Evolutionary conservation across 2,888 invertebrate genomes (phyloP), one percentile per base, ranked within the genome.

Genomic region (Cryptosula pallasiana): DNA sequence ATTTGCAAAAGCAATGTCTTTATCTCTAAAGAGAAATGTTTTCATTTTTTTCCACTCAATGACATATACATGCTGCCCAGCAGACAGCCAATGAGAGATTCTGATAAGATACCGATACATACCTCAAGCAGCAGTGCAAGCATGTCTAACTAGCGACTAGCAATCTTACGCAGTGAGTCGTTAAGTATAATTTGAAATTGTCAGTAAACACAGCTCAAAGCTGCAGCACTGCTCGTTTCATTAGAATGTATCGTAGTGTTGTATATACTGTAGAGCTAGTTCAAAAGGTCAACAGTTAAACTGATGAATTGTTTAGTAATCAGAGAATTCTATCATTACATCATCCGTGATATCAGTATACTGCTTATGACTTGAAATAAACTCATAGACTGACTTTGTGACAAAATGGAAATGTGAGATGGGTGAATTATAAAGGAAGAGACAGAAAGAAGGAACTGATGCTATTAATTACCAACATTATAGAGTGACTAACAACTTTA

Each of bases 291-390:
- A 32, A 9, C n/a, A 1, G 13, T 32, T 29, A 34, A 45, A 63
- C 25, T 27, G 25, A 5, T 32, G 3, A 27, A 3, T 63, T 63
- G 27, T 63, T 63, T 63, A 63, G 63, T 63, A 34, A 63, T 63
- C 63, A 63, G 16, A 63, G 45, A 20, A 13, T 20, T 25, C 63
- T 63, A 63, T 63, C 32, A 63, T 63, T 45, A 45, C 45, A 45
- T 45, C 45, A 45, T 45, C 45, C 20, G 45, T 13, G 5, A 20
- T 45, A 13, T 13, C 45, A 45, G n/a, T n/a, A n/a, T n/a, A n/a
- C n/a, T n/a, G n/a, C n/a, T n/a, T n/a, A n/a, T 13, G 45, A 5
- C 45, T 45, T 45, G 20, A 45, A 45, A 45, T 45, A 45, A 45
- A 45, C 9, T 45, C 45, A 45, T 45, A 45, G 45, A 45, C 45